phyloP scores from a whole-genome alignment of 2,113 vertebrate species.

The Amblyopsis rosae region DNA sequence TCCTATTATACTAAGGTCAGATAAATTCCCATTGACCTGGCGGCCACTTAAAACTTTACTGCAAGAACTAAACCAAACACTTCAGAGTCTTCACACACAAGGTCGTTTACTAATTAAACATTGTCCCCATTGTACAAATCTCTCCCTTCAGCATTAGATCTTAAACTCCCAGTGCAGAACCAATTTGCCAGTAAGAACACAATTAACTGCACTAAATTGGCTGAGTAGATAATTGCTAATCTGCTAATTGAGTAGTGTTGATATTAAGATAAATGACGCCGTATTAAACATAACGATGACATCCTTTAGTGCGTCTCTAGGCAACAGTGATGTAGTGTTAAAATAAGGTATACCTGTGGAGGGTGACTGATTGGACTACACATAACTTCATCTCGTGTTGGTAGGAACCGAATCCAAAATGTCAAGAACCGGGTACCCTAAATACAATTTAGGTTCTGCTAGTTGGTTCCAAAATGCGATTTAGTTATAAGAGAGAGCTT shows the following conservation, averaged over 20 bases:
- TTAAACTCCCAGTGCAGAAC: not conserved
- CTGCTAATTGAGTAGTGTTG: not conserved
- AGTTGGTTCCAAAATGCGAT: too few relatives aligned
- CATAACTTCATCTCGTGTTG: too few relatives aligned
- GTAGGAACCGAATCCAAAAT: too few relatives aligned
- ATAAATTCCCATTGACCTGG: not conserved
- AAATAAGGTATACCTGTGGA: too few relatives aligned
- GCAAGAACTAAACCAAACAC: not conserved
- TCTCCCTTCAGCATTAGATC: not conserved
- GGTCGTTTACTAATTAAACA: not conserved
- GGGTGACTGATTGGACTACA: too few relatives aligned
- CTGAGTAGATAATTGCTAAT: not conserved
- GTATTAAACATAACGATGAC: not conserved
- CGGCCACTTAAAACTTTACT: not conserved
- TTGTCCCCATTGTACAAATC: not conserved
- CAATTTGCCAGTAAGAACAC: not conserved
- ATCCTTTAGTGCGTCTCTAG: too few relatives aligned
- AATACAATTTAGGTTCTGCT: too few relatives aligned
- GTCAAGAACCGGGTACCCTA: too few relatives aligned
- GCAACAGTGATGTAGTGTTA: too few relatives aligned
- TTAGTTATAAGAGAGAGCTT: too few relatives aligned
- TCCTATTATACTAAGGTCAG: not conserved
- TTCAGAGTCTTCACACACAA: not conserved
- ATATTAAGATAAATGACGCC: slow-evolving; percentile 11
- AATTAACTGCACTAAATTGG: slow-evolving; percentile 2